These are phyloP conservation scores for Phodopus roborovskii DNA, from an alignment of 2,113 vertebrate genomes.

Conservation along the genomic window DNA sequence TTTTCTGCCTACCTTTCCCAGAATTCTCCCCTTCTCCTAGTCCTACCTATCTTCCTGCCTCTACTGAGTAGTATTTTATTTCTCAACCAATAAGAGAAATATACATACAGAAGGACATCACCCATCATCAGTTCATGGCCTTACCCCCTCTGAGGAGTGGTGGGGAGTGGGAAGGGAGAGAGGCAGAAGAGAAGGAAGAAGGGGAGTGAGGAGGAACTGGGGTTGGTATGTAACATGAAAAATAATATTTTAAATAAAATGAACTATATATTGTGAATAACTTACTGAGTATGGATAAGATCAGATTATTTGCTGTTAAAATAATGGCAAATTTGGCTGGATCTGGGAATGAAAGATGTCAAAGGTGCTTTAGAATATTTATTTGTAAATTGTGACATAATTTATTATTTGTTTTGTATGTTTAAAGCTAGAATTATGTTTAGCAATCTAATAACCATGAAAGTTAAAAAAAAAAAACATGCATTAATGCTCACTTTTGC, in stretches of 20 bases:
- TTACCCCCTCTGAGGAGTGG: no score
- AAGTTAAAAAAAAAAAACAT: neutral
- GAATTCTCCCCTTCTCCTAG: no score
- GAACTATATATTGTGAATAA: neutral
- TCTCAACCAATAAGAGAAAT: no score
- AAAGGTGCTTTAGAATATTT: neutral
- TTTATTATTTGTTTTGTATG: neutral
- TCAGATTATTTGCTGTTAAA: neutral
- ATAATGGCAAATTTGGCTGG: conserved; percentile 16
- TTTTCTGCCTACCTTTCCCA: no score
- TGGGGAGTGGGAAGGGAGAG: no score
- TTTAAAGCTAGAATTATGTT: neutral
- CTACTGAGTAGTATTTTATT: no score
- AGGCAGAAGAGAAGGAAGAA: no score
- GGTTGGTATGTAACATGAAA: no score
- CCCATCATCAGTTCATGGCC: no score
- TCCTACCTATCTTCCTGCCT: no score
- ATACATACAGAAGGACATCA: no score
- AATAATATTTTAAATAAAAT: neutral
- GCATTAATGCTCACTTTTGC: neutral
- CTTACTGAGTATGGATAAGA: neutral
- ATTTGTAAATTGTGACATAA: conserved; percentile 1
- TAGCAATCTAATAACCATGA: neutral
- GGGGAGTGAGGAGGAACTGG: no score
- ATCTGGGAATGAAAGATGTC: neutral